Percentiles rank a stretch among this genome's conserved stretches.
Evolutionary conservation across 2,797 vertebrate genomes (phyloP).

Genomic region (Falco columbarius): DNA sequence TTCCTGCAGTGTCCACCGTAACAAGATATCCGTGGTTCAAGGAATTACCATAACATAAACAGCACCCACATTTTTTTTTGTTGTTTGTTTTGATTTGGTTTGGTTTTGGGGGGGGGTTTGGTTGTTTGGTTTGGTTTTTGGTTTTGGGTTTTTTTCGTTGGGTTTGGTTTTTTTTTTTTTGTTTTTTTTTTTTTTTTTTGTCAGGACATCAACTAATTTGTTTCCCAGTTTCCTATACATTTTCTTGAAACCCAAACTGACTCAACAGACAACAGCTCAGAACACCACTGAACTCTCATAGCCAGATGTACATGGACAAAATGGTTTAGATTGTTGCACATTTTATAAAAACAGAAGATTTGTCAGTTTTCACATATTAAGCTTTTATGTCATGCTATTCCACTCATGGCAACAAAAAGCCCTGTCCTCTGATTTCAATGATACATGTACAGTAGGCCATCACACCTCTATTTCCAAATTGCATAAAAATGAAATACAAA

Average conservation of each 20-base stretch:
- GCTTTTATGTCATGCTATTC: neutral
- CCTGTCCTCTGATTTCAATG: neutral
- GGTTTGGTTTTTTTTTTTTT: too few relatives aligned
- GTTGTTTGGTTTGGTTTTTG: too few relatives aligned
- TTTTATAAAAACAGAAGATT: neutral
- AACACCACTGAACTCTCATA: neutral
- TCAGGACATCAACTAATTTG: neutral
- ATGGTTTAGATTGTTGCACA: neutral
- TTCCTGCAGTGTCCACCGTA: neutral
- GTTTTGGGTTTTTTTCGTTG: too few relatives aligned
- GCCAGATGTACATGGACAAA: neutral
- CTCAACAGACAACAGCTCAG: neutral
- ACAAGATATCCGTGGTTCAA: neutral
- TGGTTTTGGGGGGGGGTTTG: too few relatives aligned
- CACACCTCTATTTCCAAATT: neutral
- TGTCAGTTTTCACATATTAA: neutral
- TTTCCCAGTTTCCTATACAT: neutral
- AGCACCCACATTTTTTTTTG: neutral
- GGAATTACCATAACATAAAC: neutral
- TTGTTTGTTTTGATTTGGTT: too few relatives aligned
- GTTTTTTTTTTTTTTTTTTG: too few relatives aligned
- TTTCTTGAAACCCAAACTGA: neutral
- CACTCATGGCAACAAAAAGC: neutral
- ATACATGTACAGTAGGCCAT: neutral
- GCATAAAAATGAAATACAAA: neutral